A percentile compares a stretch with the other conserved stretches of the same genome.
phyloP scores from a whole-genome alignment of 2,888 invertebrate species.

The Mechanitis messenoides region DNA sequence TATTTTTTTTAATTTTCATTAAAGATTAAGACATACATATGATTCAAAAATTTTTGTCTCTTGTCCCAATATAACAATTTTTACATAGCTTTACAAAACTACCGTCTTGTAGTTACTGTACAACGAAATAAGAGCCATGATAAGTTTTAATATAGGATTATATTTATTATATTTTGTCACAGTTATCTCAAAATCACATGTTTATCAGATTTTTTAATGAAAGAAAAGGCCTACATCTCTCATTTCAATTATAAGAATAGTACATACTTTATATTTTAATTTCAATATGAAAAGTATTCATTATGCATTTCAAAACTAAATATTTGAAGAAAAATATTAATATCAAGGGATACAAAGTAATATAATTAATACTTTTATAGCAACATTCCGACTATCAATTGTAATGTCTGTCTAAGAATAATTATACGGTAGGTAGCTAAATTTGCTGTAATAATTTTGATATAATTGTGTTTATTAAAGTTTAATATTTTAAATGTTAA shows the following conservation, averaged over 20 bases:
- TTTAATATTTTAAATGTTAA: conserved; percentile 30
- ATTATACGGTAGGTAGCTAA: conserved; percentile 64
- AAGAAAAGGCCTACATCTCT: background rate
- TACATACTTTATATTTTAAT: background rate
- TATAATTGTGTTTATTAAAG: conserved; percentile 46
- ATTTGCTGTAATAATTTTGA: conserved; percentile 54
- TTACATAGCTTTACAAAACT: conserved; percentile 36
- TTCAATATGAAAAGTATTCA: too few relatives aligned
- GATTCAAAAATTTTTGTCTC: conserved; percentile 5
- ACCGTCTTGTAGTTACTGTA: conserved; percentile 42
- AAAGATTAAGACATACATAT: conserved; percentile 25
- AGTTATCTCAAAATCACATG: conserved; percentile 4
- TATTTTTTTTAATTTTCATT: conserved; percentile 34
- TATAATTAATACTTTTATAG: conserved; percentile 23
- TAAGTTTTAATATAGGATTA: conserved; percentile 38
- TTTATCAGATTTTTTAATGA: background rate
- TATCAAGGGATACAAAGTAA: conserved; percentile 15
- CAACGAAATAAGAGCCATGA: conserved; percentile 51
- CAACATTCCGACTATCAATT: conserved; percentile 37
- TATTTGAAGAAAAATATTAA: conserved; percentile 3
- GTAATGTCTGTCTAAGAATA: conserved; percentile 32
- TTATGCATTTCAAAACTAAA: too few relatives aligned
- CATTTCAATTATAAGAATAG: background rate
- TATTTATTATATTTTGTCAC: conserved; percentile 22
- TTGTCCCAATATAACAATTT: conserved; percentile 5